Conservation (phyloP, 2,113 vertebrate genomes). For the Sisor rabdophorus region DNA sequence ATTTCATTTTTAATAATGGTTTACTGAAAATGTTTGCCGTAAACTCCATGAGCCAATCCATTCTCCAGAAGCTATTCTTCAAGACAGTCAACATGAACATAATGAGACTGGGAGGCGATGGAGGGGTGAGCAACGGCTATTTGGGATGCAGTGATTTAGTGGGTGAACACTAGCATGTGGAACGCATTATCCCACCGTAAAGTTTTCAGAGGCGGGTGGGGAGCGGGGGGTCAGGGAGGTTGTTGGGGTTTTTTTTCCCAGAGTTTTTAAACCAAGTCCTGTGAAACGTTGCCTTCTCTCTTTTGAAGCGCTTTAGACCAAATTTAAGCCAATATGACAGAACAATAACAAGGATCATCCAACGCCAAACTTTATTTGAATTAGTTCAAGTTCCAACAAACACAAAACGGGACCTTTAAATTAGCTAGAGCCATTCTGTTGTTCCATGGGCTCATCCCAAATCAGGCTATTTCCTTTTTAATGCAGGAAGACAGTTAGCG, state of each 20-base stretch:
- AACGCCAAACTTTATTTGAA: background rate
- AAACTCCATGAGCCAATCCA: slow-evolving; percentile 36
- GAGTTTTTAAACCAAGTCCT: slow-evolving; percentile 25
- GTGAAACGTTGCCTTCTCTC: slow-evolving; percentile 38
- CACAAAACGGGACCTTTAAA: slow-evolving; percentile 10
- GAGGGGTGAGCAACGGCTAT: slow-evolving; percentile 46
- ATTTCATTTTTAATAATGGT: background rate
- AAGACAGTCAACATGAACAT: slow-evolving; percentile 45
- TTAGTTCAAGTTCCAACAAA: slow-evolving; percentile 32
- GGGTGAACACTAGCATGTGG: slow-evolving; percentile 53
- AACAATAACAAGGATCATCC: slow-evolving; percentile 34
- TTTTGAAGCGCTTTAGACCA: slow-evolving; percentile 13
- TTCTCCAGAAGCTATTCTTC: slow-evolving; percentile 39
- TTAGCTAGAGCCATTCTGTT: slow-evolving; percentile 20
- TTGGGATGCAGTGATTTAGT: slow-evolving; percentile 48
- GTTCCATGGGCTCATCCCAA: slow-evolving; percentile 60
- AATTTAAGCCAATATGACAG: slow-evolving; percentile 28
- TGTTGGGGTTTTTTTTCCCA: slow-evolving; percentile 33
- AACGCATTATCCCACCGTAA: slow-evolving; percentile 53
- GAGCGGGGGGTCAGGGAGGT: background rate
- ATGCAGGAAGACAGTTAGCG: slow-evolving; percentile 65
- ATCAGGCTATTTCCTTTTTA: slow-evolving; percentile 67
- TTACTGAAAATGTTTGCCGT: background rate
- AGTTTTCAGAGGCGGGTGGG: slow-evolving; percentile 37
- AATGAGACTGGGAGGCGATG: slow-evolving; percentile 37